Conservation (phyloP, 2,797 vertebrate species). For the Sparus aurata region DNA sequence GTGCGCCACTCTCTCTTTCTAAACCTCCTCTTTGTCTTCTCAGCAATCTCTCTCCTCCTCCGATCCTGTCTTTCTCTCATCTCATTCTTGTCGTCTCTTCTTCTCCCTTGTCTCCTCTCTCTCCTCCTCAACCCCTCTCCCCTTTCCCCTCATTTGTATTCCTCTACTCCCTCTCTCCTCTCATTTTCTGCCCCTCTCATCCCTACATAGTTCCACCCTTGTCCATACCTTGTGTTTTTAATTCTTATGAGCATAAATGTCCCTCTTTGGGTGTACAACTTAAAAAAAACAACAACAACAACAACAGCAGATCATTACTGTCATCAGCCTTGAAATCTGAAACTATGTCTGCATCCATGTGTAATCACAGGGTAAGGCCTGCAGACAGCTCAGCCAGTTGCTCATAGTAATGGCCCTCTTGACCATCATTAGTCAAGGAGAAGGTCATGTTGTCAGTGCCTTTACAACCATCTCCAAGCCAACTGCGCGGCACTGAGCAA, state of each 20-base stretch:
- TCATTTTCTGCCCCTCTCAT: slow-evolving; percentile 58
- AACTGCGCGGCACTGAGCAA: slow-evolving; percentile 65
- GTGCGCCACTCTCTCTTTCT: slow-evolving; percentile 55
- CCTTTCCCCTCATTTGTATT: slow-evolving; percentile 54
- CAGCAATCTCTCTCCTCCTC: slow-evolving; percentile 42
- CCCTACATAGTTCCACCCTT: slow-evolving; percentile 40
- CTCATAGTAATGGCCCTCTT: slow-evolving; percentile 63
- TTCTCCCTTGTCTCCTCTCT: slow-evolving; percentile 21
- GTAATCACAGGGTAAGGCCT: slow-evolving; percentile 10
- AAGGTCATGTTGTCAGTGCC: slow-evolving; percentile 78
- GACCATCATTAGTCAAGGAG: slow-evolving; percentile 77
- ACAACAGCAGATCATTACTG: neutral
- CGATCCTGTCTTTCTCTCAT: neutral
- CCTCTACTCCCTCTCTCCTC: slow-evolving; percentile 38
- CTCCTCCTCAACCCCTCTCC: slow-evolving; percentile 29
- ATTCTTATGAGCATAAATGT: neutral
- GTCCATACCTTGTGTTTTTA: slow-evolving; percentile 25
- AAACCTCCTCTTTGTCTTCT: slow-evolving; percentile 66
- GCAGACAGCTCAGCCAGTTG: slow-evolving; percentile 39
- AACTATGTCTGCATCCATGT: slow-evolving; percentile 7
- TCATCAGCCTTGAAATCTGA: slow-evolving; percentile 2
- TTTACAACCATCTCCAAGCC: slow-evolving; percentile 72
- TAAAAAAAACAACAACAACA: neutral
- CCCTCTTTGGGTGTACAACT: neutral
- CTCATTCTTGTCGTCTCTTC: slow-evolving; percentile 12